Conservation (phyloP, 2,797 vertebrate genomes). For the Anabacerthia variegaticeps region DNA sequence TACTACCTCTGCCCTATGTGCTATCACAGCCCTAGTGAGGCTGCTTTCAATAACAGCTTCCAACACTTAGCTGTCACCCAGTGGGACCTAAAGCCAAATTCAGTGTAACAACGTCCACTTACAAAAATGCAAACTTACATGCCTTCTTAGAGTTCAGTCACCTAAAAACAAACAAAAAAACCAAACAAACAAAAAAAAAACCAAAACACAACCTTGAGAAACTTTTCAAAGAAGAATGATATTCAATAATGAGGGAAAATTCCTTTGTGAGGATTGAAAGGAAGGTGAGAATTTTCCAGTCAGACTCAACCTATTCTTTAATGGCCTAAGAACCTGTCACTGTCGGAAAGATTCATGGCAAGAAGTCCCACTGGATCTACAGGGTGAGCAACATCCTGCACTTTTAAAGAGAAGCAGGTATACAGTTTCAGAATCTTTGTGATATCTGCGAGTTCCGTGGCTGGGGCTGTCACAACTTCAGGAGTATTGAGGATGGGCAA, state of each 20-base stretch:
- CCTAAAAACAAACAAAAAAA: not conserved
- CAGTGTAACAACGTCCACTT: fast-evolving
- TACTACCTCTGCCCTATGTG: not conserved
- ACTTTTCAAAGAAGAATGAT: not conserved
- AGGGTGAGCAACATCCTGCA: not conserved
- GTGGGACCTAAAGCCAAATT: not conserved
- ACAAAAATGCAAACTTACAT: fast-evolving
- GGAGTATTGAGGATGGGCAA: fast-evolving
- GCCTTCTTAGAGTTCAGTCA: not conserved
- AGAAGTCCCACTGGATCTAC: not conserved
- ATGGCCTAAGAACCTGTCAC: not conserved
- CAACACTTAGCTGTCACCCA: not conserved
- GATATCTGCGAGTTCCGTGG: fast-evolving
- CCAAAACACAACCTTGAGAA: fast-evolving
- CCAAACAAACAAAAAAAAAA: too few relatives aligned
- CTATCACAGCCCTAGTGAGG: not conserved
- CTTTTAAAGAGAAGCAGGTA: fast-evolving
- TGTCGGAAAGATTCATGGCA: not conserved
- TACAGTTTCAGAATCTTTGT: not conserved
- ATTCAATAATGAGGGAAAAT: not conserved
- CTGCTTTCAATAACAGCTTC: not conserved
- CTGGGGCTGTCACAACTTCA: not conserved
- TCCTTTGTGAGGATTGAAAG: fast-evolving
- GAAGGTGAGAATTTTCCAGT: not conserved
- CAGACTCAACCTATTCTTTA: not conserved